Base-by-base conservation (phyloP, 2,797 vertebrate genomes). In the Acanthis flammea region DNA sequence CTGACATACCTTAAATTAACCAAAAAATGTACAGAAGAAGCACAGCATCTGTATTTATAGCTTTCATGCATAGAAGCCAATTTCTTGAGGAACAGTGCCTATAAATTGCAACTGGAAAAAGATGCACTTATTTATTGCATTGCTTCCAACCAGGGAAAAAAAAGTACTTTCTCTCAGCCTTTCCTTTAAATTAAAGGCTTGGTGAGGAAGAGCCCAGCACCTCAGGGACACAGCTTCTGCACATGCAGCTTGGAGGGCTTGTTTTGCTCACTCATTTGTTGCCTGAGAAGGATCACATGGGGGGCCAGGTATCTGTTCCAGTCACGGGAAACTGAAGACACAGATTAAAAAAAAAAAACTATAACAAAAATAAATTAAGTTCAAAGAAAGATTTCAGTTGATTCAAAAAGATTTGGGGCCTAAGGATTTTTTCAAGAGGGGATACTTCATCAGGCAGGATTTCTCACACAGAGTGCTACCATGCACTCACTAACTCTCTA, bases 61-160 rank as follows among this genome's bases (percentile, higher is more conserved):
- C 62, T 91, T 90, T 76, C 87, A 60, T n/a, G 73, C 51, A 53
- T 1, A 85, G 93, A 73, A 96, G 84, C 74, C 81, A 82, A 72
- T 96, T 97, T 97, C 92, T 93, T 90, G 72, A 92, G 91, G 85
- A 94, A 70, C 30, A 75, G 19, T 39, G 70, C 51, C 78, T 84
- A 92, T 94, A 94, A 94, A 96, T 92, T 88, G 79, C 91, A 86
- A 41, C 82, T 53, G 78, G 54, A 96, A 94, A 63, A 89, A 68
- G 90, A 89, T 84, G 45, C 68, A 39, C 58, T 95, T 96, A 95
- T 88, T 97, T 96, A 93, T 50, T 81, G 66, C 66, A 50, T 37
- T 91, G 76, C 28, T 89, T 90, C 75, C 91, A 86, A 48, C 47
- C 4, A 66, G 33, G 37, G 85, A 58, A 67, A 35, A 35, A 8